phyloP scores from a whole-genome alignment of 2,888 invertebrate genomes.

The Eupithecia pulchellata region DNA sequence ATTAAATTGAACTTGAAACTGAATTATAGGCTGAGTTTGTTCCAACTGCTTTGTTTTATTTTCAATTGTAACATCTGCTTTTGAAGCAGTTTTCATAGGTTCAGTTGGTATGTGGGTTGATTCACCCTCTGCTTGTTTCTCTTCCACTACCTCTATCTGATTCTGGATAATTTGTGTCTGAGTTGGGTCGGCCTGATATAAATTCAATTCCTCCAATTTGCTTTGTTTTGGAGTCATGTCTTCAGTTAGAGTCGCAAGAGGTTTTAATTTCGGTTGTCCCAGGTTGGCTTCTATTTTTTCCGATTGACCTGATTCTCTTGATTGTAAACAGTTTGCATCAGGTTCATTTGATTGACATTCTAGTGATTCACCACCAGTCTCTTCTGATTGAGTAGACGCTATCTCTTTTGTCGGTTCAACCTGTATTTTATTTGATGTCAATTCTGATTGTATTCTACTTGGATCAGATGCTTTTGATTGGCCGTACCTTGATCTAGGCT shows the following conservation, averaged over 20 bases:
- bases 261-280: neutral
- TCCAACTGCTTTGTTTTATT: neutral
- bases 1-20: neutral
- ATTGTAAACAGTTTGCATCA: conserved; percentile 1
- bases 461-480: conserved; percentile 8
- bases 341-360: conserved; percentile 23
- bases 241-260: neutral
- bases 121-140: neutral
- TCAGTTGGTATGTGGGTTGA: neutral
- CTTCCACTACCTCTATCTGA: neutral
- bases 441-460: conserved; percentile 16
- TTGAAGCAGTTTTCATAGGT: conserved; percentile 9
- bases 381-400: conserved; percentile 9
- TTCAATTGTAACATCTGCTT: conserved; percentile 4
- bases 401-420: conserved; percentile 18
- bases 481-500: conserved; percentile 13
- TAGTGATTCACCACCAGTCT: conserved; percentile 10
- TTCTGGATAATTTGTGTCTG: neutral
- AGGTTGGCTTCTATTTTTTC: neutral
- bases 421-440: conserved; percentile 3
- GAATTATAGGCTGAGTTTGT: neutral
- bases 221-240: conserved; percentile 5
- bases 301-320: neutral
- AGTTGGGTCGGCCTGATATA: neutral
- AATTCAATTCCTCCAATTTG: conserved; percentile 2